A percentile compares a stretch with the other conserved stretches of the same genome.
phyloP scores from a whole-genome alignment of 1,140 invertebrate genomes.

The Trachymyrmex septentrionalis region DNA sequence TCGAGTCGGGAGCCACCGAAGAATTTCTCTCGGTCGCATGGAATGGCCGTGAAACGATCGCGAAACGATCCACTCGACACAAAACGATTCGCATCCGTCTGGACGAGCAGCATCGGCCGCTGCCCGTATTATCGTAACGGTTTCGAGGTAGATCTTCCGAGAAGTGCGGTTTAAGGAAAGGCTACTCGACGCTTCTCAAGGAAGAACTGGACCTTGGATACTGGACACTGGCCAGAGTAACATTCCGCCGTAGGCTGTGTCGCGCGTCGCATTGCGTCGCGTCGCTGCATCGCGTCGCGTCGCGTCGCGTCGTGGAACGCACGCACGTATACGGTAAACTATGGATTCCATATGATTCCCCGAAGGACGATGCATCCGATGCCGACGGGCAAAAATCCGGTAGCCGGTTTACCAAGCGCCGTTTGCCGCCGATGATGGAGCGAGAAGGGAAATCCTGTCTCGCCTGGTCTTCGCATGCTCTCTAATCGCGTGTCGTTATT shows the following conservation, averaged over 20 bases:
- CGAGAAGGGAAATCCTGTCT: constrained; percentile 8
- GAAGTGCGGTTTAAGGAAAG: constrained; percentile 77
- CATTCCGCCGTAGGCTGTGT: constrained; percentile 74
- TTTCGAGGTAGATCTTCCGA: constrained; percentile 77
- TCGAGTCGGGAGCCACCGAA: constrained; percentile 26
- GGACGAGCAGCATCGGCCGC: constrained; percentile 56
- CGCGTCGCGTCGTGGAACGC: constrained; percentile 63
- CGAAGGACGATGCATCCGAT: constrained; percentile 52
- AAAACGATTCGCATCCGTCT: constrained; percentile 65
- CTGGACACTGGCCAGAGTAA: constrained; percentile 72
- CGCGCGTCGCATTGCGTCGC: constrained; percentile 36
- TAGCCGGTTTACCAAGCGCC: constrained; percentile 19
- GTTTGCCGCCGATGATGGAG: background rate
- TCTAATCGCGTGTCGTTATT: constrained; percentile 34
- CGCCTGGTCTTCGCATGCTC: background rate
- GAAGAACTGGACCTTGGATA: constrained; percentile 77
- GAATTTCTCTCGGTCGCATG: constrained; percentile 46
- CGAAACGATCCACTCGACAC: constrained; percentile 45
- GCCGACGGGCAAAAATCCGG: background rate
- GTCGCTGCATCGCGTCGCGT: constrained; percentile 42
- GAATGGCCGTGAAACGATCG: constrained; percentile 55
- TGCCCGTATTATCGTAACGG: constrained; percentile 78
- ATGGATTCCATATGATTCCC: constrained; percentile 65
- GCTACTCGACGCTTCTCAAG: constrained; percentile 64
- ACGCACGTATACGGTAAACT: constrained; percentile 39